These are phyloP conservation scores for Ferdinandea cuprea DNA, from an alignment of 2,888 invertebrate species.

Conservation along the genomic window DNA sequence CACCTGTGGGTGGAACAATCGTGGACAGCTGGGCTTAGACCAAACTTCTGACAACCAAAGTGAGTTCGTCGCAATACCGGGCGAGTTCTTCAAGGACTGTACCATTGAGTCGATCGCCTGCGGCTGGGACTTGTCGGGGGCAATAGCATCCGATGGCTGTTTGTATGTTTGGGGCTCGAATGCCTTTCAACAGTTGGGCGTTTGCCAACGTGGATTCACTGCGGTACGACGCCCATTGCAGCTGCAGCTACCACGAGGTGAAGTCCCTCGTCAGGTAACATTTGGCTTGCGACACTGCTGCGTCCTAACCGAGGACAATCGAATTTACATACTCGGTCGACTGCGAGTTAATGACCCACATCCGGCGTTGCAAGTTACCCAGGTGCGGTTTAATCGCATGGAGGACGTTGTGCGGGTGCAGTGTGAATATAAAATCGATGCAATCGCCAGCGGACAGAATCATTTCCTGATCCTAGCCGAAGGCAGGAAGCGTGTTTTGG, in stretches of 20 bases:
- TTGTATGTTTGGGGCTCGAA: slow-evolving; percentile 94
- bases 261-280: slow-evolving; percentile 78
- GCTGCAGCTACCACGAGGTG: slow-evolving; percentile 79
- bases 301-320: slow-evolving; percentile 80
- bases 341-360: slow-evolving; percentile 79
- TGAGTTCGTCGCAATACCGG: slow-evolving; percentile 83
- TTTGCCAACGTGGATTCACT: slow-evolving; percentile 83
- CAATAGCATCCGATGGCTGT: slow-evolving; percentile 87
- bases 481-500: slow-evolving; percentile 84
- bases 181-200: slow-evolving; percentile 89
- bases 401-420: slow-evolving; percentile 78
- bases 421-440: slow-evolving; percentile 84
- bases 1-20: slow-evolving; percentile 91
- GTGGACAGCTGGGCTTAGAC: slow-evolving; percentile 87
- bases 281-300: slow-evolving; percentile 81
- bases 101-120: slow-evolving; percentile 88
- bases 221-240: slow-evolving; percentile 80
- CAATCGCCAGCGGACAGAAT: slow-evolving; percentile 91
- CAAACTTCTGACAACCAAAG: slow-evolving; percentile 78
- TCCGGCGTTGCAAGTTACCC: slow-evolving; percentile 78
- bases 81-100: slow-evolving; percentile 85
- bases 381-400: slow-evolving; percentile 79
- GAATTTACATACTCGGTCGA: slow-evolving; percentile 81
- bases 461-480: slow-evolving; percentile 84
- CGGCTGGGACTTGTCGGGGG: slow-evolving; percentile 93